A percentile compares a stretch with the other conserved stretches of the same genome.
phyloP scores from a whole-genome alignment of 53 echinoderm and acorn worm genomes.

The Arbacia lixula region DNA sequence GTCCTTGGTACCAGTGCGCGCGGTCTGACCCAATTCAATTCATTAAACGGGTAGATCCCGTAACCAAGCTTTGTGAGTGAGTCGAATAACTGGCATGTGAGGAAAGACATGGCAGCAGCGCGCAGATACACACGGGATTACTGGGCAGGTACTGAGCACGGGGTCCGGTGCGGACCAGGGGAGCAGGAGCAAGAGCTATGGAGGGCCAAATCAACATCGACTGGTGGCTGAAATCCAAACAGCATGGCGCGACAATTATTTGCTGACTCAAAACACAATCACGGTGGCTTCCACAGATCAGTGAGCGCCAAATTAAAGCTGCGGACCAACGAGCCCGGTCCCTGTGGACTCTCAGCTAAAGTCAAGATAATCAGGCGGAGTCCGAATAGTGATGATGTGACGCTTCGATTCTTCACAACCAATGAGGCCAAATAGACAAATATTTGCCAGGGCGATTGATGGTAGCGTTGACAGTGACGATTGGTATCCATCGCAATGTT shows the following conservation, averaged over 20 bases:
- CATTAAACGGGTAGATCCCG: slow-evolving; percentile 34
- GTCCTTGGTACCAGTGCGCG: background rate
- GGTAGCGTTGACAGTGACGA: background rate
- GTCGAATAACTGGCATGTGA: background rate
- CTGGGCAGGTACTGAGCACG: too few relatives aligned
- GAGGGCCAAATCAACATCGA: slow-evolving; percentile 13
- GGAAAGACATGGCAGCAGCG: background rate
- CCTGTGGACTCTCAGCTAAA: too few relatives aligned
- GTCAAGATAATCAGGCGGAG: too few relatives aligned
- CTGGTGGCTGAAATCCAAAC: slow-evolving; percentile 20
- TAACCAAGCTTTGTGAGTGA: slow-evolving; percentile 11
- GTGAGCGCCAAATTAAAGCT: slow-evolving; percentile 4
- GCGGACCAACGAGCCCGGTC: background rate
- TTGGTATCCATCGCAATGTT: slow-evolving; percentile 38
- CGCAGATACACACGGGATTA: background rate
- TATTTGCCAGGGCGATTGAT: slow-evolving; percentile 30
- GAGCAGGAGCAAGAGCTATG: background rate
- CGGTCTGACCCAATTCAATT: slow-evolving; percentile 47
- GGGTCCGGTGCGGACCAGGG: too few relatives aligned
- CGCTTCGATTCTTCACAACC: too few relatives aligned
- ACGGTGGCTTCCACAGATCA: background rate
- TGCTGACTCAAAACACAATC: slow-evolving; percentile 34
- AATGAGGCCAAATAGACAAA: too few relatives aligned
- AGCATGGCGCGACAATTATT: slow-evolving; percentile 12
- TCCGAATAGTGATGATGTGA: too few relatives aligned